Evolutionary conservation across 1,140 invertebrate species (phyloP), one percentile per base, ranked within the genome.

Genomic region (Venustaconcha ellipsiformis): DNA sequence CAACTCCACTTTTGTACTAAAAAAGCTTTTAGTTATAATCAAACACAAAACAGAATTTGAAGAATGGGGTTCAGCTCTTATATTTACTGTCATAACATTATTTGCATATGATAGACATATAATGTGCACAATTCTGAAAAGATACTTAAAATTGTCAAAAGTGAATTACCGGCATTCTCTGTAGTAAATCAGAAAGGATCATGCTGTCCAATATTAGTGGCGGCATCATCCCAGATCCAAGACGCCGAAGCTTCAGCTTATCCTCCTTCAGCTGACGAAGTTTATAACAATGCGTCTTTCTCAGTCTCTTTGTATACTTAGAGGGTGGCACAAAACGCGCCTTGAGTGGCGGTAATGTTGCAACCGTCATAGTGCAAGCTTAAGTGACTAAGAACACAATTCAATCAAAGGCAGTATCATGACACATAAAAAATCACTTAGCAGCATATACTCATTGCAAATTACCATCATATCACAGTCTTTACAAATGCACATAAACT

Each of bases 151-250:
- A 48, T 48, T 48, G 0, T 6, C 37, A 48, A 60, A 65, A 57
- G 1, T 55, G 17, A 63, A 68, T 79, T 80, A 80, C 67, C 66
- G 69, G 69, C 55, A 76, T 70, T 48, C 70, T 30, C 70, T 80
- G 80, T 76, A 84, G 57, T 18, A 83, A 60, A 30, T 83, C 65
- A 23, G 81, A 77, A 14, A 86, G 72, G 18, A 84, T 80, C 20
- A 76, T 55, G 67, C 84, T 86, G 69, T 86, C 84, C 23, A 83
- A 60, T 4, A 76, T 37, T 57, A 70, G 60, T 30, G 80, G 74
- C 2, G 77, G 70, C 58, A 86, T 68, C 14, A 86, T 74, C 18
- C 84, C 84, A 18, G 78, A 84, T 26, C 84, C 84, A 55, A 84
- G 80, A 6, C 83, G 71, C 14, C 80, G 78, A 37, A 80, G 70